phyloP scores from a whole-genome alignment of 2,113 vertebrate species.

The Craseonycteris thonglongyai region DNA sequence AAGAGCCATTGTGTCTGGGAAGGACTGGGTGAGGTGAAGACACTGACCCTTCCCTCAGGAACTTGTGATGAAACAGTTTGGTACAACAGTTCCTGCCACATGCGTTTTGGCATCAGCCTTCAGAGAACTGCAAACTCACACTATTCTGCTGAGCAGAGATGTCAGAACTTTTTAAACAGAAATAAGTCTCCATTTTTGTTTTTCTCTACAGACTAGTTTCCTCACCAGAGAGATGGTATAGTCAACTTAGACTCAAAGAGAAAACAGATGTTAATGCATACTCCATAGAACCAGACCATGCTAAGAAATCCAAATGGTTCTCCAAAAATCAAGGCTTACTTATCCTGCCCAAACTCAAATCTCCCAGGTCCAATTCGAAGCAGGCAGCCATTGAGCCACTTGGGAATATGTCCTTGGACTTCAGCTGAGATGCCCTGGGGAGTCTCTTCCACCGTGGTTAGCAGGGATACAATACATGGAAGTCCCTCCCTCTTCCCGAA shows the following conservation, averaged over 20 bases:
- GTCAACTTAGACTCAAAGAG: not conserved
- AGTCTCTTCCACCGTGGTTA: conserved; percentile 84
- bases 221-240: not conserved
- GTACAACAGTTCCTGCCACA: not conserved
- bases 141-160: not conserved
- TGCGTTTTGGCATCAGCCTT: not conserved
- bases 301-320: not conserved
- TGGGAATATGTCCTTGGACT: conserved; percentile 85
- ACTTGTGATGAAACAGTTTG: not conserved
- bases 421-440: conserved; percentile 78
- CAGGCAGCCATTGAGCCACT: conserved; percentile 89
- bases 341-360: conserved; percentile 92
- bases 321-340: conserved; percentile 78
- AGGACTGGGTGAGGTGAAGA: not conserved
- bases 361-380: conserved; percentile 93
- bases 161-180: not conserved
- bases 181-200: not conserved
- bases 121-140: not conserved
- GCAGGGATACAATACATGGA: conserved; percentile 81
- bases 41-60: conserved; percentile 14
- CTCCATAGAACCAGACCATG: not conserved
- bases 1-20: not conserved
- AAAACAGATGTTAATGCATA: not conserved
- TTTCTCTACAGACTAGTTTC: not conserved
- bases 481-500: conserved; percentile 72